A percentile compares a stretch with the other conserved stretches of the same genome.
Conservation (phyloP, 2,113 vertebrate species). For the Oncorhynchus kisutch region DNA sequence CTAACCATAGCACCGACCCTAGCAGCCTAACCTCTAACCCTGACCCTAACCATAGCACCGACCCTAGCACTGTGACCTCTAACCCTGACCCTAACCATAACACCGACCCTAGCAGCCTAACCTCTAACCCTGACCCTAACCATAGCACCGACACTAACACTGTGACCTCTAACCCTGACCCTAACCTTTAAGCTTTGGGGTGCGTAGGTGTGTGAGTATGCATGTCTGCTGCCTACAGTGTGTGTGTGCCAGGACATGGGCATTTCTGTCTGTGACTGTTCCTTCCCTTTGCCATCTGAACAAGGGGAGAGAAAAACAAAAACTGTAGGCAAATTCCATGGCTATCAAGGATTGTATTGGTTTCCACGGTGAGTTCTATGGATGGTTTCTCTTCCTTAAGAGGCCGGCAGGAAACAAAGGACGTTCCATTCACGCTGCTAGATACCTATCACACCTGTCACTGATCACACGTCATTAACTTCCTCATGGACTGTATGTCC, state of each 20-base stretch:
- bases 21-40: too few species aligned
- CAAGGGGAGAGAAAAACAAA: neutral
- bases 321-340: neutral
- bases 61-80: too few species aligned
- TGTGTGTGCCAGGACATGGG: neutral
- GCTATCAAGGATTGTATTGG: neutral
- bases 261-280: neutral
- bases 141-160: too few species aligned
- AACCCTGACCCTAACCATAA: too few species aligned
- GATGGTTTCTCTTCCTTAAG: neutral
- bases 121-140: too few species aligned
- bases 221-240: neutral
- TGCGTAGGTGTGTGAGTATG: too few species aligned
- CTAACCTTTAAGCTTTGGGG: too few species aligned
- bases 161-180: too few species aligned
- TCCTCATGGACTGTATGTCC: neutral
- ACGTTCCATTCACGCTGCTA: constrained; percentile 29
- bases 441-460: constrained; percentile 9
- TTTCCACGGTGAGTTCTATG: neutral
- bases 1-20: too few species aligned
- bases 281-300: neutral
- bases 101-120: too few species aligned
- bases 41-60: too few species aligned
- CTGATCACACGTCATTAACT: constrained; percentile 56
- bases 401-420: neutral